Evolutionary conservation across 53 echinoderm and acorn worm genomes (phyloP).

Genomic region (Mesocentrotus franciscanus): DNA sequence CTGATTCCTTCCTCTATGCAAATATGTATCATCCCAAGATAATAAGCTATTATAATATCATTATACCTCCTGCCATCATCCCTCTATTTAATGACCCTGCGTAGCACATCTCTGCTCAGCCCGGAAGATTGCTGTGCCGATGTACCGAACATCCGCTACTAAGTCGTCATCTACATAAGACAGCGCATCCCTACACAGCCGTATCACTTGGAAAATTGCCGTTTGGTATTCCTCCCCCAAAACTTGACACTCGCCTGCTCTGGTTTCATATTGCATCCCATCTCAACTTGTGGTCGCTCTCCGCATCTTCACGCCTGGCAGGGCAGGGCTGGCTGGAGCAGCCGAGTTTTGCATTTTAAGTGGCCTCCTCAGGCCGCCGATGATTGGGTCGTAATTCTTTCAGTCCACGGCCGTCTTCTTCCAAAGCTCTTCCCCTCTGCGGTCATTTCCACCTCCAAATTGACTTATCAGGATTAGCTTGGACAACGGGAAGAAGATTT

Average conservation of each 20-base stretch:
- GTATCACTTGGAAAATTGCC: slow-evolving; percentile 35
- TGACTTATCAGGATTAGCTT: slow-evolving; percentile 40
- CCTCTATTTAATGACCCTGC: slow-evolving; percentile 34
- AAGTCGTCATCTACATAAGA: slow-evolving; percentile 14
- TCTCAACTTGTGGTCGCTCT: slow-evolving; percentile 29
- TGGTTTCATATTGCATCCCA: slow-evolving; percentile 36
- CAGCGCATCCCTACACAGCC: slow-evolving; percentile 1
- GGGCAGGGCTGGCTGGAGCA: not conserved
- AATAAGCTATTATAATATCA: slow-evolving; percentile 65
- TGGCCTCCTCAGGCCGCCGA: slow-evolving; percentile 14
- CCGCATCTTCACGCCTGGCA: slow-evolving; percentile 48
- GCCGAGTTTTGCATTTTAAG: slow-evolving; percentile 42
- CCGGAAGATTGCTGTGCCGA: not conserved
- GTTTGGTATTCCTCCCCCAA: slow-evolving; percentile 60
- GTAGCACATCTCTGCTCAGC: not conserved
- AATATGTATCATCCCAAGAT: slow-evolving; percentile 47
- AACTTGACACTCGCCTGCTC: slow-evolving; percentile 31
- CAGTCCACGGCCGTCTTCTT: not conserved
- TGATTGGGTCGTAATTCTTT: slow-evolving; percentile 40
- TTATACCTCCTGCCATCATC: slow-evolving; percentile 28
- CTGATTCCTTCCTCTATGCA: slow-evolving; percentile 29
- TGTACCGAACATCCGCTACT: not conserved
- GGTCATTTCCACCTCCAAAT: slow-evolving; percentile 25
- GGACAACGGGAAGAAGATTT: not conserved
- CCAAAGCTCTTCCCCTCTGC: slow-evolving; percentile 20